Evolutionary conservation across 2,888 invertebrate genomes (phyloP).

Genomic region (Mesorhabditis belari): DNA sequence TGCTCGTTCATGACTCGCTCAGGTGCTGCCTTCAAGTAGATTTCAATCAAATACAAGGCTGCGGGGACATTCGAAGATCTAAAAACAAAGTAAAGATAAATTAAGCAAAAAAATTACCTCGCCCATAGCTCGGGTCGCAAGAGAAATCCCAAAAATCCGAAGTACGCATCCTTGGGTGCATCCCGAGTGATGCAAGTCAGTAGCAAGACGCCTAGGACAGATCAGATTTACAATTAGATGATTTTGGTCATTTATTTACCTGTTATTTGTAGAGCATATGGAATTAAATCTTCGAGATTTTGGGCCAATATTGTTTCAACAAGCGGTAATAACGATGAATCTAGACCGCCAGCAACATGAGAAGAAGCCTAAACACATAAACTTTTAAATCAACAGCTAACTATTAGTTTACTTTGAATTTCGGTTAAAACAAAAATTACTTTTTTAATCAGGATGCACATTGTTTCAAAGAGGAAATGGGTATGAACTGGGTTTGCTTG

Average conservation of each 20-base stretch:
- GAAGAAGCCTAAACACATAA: conserved; percentile 30
- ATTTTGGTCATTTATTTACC: conserved; percentile 11
- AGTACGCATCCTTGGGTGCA: conserved; percentile 71
- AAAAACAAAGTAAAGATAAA: too few relatives aligned
- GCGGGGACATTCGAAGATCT: conserved; percentile 84
- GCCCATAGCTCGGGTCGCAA: conserved; percentile 86
- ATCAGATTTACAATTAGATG: neutral
- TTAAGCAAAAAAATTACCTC: conserved; percentile 59
- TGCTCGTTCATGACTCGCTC: conserved; percentile 3
- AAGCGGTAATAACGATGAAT: conserved; percentile 79
- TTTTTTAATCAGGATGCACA: conserved; percentile 66
- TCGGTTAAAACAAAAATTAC: conserved; percentile 7
- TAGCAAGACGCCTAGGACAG: conserved; percentile 22
- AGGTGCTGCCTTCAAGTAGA: conserved; percentile 9
- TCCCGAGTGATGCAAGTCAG: conserved; percentile 18
- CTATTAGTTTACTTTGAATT: neutral
- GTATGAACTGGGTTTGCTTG: conserved; percentile 93
- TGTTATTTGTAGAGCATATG: conserved; percentile 90
- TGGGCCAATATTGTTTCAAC: conserved; percentile 88
- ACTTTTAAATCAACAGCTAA: neutral
- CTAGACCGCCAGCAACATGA: conserved; percentile 59
- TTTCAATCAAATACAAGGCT: conserved; percentile 76
- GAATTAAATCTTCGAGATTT: conserved; percentile 83
- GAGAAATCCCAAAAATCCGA: conserved; percentile 79
- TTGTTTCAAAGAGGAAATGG: conserved; percentile 91